phyloP scores from a whole-genome alignment of 2,113 vertebrate genomes.

The Aegithalos caudatus region DNA sequence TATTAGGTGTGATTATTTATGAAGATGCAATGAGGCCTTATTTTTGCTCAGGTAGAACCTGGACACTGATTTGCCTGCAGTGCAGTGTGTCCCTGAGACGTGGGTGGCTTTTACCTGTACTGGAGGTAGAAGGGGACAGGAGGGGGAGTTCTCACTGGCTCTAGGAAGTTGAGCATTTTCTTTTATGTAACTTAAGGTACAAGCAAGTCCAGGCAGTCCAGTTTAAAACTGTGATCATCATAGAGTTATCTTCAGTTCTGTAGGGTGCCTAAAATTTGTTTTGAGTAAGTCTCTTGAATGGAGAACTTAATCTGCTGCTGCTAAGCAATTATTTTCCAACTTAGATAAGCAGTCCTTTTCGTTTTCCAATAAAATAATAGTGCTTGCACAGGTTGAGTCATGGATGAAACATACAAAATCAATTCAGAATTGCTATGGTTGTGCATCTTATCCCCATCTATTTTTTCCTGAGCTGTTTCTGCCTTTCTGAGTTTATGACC shows the following conservation, averaged over 20 bases:
- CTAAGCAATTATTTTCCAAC: background rate
- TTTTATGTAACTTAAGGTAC: background rate
- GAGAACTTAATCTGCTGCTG: background rate
- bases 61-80: background rate
- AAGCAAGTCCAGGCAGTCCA: background rate
- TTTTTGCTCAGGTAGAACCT: background rate
- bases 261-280: background rate
- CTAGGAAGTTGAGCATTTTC: background rate
- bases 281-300: background rate
- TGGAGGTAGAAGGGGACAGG: background rate
- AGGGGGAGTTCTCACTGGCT: background rate
- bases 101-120: background rate
- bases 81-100: background rate
- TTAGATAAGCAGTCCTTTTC: background rate
- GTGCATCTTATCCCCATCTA: background rate
- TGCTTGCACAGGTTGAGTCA: background rate
- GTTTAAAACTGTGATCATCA: background rate
- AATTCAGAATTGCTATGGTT: background rate
- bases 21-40: background rate
- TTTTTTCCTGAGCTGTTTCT: background rate
- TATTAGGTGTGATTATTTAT: background rate
- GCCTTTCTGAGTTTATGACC: background rate
- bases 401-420: background rate
- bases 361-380: background rate
- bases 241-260: background rate